Percentiles rank a stretch among this genome's conserved stretches.
Conservation (phyloP, 2,113 vertebrate genomes). For the Smithornis capensis region DNA sequence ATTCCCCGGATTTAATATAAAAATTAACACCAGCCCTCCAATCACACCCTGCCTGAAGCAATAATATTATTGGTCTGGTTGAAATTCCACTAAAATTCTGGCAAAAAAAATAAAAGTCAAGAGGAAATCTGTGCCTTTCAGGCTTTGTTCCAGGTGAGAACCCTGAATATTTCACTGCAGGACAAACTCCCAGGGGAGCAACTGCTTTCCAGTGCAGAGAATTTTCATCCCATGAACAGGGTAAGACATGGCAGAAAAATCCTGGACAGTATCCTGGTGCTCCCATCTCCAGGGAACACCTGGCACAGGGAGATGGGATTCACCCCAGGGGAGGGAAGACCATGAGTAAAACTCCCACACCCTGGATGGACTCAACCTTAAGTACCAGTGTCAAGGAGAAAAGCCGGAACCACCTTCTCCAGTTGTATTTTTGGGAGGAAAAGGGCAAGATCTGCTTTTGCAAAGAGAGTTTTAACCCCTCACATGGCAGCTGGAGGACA, state of each 20-base stretch:
- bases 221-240: not conserved
- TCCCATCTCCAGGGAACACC: not conserved
- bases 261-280: rapidly evolving
- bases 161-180: not conserved
- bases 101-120: not conserved
- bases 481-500: not conserved
- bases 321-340: rapidly evolving
- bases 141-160: not conserved
- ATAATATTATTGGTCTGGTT: not conserved
- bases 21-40: not conserved
- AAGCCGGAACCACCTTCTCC: not conserved
- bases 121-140: not conserved
- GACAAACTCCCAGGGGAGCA: not conserved
- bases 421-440: not conserved
- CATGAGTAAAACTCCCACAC: rapidly evolving
- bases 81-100: not conserved
- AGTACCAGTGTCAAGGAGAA: rapidly evolving
- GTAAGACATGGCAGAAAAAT: rapidly evolving
- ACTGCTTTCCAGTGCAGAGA: not conserved
- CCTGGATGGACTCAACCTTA: not conserved
- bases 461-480: not conserved
- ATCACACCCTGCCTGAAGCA: not conserved
- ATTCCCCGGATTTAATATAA: not conserved
- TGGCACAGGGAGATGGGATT: not conserved
- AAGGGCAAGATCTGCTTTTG: not conserved